A percentile compares a stretch with the other conserved stretches of the same genome.
phyloP scores from a whole-genome alignment of 2,888 invertebrate genomes.

The Tolmerus cingulatus region DNA sequence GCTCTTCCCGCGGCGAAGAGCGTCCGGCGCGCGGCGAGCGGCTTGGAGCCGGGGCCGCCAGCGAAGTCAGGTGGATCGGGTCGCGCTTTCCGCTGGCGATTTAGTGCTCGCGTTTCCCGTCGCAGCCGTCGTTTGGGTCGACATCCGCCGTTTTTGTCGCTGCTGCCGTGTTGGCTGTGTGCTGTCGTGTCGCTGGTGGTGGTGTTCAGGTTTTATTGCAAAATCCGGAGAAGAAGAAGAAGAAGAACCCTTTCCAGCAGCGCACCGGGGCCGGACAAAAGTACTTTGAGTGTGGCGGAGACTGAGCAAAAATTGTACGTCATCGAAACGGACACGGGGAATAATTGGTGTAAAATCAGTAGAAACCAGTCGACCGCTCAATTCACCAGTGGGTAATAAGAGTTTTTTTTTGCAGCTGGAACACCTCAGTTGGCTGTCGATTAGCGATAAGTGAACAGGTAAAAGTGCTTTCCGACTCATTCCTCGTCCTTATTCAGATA shows the following conservation, averaged over 20 bases:
- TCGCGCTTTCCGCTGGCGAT: background rate
- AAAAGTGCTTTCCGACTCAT: background rate
- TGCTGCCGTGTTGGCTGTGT: background rate
- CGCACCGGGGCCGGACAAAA: background rate
- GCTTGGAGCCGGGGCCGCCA: background rate
- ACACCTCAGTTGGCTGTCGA: slow-evolving; percentile 15
- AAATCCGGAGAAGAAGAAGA: background rate
- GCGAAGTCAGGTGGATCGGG: background rate
- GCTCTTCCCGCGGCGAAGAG: background rate
- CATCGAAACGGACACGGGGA: background rate
- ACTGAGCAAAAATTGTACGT: background rate
- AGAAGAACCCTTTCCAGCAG: background rate
- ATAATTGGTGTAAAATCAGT: background rate
- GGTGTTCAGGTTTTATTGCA: background rate
- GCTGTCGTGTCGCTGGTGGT: background rate
- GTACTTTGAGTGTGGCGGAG: background rate
- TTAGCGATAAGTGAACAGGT: slow-evolving; percentile 16
- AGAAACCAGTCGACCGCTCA: background rate
- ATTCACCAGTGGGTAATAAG: background rate
- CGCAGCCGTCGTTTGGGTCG: background rate
- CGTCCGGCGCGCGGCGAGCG: background rate
- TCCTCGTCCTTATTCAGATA: background rate
- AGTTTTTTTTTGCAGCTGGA: background rate
- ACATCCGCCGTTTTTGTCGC: background rate
- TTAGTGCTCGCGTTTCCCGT: background rate